Base-by-base conservation (phyloP, 2,797 vertebrate species). In the Sciurus carolinensis region DNA sequence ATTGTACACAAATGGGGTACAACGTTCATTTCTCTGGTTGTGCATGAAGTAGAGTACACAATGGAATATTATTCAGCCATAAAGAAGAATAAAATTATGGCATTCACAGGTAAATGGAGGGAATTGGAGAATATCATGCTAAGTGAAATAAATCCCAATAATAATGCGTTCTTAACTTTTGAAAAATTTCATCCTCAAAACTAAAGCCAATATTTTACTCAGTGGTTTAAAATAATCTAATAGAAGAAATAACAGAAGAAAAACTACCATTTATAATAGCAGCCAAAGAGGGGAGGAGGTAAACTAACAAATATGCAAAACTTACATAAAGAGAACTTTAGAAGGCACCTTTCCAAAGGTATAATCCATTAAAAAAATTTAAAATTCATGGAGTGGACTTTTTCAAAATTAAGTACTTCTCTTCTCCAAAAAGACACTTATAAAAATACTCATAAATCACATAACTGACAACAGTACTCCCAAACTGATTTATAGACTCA, bases 201-300 rank as follows among this genome's bases (percentile, higher is more conserved):
- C 33, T 96, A 54, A 97, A 82, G 9, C 52, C 72, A 92, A 39
- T 13, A 67, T 92, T 95, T 77, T 90, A 73, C 76, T 73, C 39
- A 87, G 2, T 96, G 13, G 22, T 79, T 87, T 92, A 82, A 95
- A 96, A 44, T 87, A 84, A 92, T 91, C 30, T 44, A 82, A 8
- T 72, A 81, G 82, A 82, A 90, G 18, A 90, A 75, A 87, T 3
- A 82, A 47, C 89, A 36, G 20, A 89, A 83, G n/a, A 75, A 66
- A 95, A 93, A 83, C 42, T 90, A 26, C n/a, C 42, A 77, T 86
- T 86, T 94, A 86, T 10, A 95, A 73, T 67, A 83, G 64, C 52
- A 75, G 22, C 7, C 69, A 44, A 66, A 77, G 39, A 20, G 22
- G 52, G 24, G 1, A 10, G 39, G 52, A 30, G 18, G 15, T 59